These are phyloP conservation scores for Eira barbara DNA, from an alignment of 2,113 vertebrate genomes.

Conservation along the genomic window DNA sequence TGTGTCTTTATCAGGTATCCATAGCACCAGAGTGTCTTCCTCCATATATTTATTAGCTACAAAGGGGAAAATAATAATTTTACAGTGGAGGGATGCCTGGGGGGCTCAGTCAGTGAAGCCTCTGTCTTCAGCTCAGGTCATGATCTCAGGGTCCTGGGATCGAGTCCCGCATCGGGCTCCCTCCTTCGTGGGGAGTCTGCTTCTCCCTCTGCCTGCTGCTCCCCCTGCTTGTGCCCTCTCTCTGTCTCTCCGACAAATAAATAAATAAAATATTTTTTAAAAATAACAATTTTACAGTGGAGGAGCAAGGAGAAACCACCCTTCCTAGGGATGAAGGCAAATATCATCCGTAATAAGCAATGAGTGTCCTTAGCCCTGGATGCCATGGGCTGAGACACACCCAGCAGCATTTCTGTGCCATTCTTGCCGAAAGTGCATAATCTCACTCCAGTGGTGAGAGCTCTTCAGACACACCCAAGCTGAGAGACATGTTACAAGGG, in stretches of 20 bases:
- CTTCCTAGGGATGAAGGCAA: too few species aligned
- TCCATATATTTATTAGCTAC: not conserved
- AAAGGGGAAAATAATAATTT: not conserved
- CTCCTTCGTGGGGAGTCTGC: too few species aligned
- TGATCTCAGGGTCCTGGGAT: too few species aligned
- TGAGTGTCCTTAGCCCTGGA: rapidly evolving
- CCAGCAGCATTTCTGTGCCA: rapidly evolving
- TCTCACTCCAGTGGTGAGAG: not conserved
- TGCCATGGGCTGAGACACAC: rapidly evolving
- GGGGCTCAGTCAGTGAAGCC: too few species aligned
- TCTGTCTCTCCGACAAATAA: too few species aligned
- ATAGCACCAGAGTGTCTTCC: too few species aligned
- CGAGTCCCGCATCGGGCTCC: too few species aligned
- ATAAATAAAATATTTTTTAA: too few species aligned
- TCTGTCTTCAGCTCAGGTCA: too few species aligned
- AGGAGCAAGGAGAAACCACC: not conserved
- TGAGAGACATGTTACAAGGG: not conserved
- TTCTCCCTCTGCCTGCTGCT: too few species aligned
- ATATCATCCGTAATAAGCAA: not conserved
- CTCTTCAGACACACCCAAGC: not conserved
- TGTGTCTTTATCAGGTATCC: not conserved
- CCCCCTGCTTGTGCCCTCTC: too few species aligned
- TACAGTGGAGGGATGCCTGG: not conserved
- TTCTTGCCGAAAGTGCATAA: not conserved
- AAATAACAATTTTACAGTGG: not conserved